phyloP scores from a whole-genome alignment of 2,888 invertebrate species.

The Trypoxylon attenuatum region DNA sequence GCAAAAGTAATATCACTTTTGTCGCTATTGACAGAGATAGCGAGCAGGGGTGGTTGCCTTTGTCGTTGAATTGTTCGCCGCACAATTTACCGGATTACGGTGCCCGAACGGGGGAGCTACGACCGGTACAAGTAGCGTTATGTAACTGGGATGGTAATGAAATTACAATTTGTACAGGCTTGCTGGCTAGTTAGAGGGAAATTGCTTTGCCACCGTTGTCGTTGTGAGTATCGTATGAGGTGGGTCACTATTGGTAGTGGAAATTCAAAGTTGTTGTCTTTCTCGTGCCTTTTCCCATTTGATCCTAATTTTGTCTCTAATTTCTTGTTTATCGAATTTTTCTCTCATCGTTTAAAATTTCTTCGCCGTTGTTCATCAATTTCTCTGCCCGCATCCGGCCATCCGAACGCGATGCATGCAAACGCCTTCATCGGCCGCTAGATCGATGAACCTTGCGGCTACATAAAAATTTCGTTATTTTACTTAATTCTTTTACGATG shows the following conservation, averaged over 20 bases:
- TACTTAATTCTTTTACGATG: no score
- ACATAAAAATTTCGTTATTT: no score
- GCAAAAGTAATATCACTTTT: neutral
- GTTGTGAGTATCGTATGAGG: conserved; percentile 24
- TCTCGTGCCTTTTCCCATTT: neutral
- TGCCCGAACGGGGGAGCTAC: neutral
- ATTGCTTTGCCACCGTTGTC: conserved; percentile 37
- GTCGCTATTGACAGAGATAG: neutral
- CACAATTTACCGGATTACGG: neutral
- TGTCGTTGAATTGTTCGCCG: neutral
- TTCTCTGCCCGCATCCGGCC: no score
- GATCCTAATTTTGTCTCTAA: neutral
- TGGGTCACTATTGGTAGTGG: neutral
- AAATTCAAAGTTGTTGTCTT: no score
- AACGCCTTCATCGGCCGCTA: no score
- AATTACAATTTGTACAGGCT: conserved; percentile 35
- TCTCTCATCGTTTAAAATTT: neutral
- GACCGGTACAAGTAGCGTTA: conserved; percentile 1
- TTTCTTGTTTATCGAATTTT: neutral
- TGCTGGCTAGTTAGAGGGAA: conserved; percentile 41
- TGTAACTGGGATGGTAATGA: conserved; percentile 44
- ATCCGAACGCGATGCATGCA: no score
- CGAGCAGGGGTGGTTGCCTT: neutral
- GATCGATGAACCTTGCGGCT: no score
- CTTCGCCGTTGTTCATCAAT: no score